phyloP scores from a whole-genome alignment of 1,140 invertebrate genomes.

The Apis cerana region DNA sequence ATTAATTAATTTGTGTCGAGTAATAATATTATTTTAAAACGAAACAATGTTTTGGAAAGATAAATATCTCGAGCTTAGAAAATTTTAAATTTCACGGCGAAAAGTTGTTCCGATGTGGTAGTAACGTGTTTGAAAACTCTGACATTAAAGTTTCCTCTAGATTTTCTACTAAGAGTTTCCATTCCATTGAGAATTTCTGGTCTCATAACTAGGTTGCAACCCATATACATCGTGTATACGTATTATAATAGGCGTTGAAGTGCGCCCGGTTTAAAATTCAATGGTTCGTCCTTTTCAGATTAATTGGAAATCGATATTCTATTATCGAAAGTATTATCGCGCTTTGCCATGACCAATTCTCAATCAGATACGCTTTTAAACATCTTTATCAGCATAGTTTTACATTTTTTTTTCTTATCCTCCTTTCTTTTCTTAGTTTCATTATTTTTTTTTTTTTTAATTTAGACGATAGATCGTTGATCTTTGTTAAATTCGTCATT shows the following conservation, averaged over 20 bases:
- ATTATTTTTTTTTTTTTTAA: neutral
- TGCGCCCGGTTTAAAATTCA: constrained; percentile 42
- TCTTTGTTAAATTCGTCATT: neutral
- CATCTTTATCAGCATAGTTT: neutral
- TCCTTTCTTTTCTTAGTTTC: neutral
- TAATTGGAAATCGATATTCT: constrained; percentile 53
- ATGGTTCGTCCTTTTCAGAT: constrained; percentile 42
- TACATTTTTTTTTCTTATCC: no score
- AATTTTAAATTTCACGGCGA: neutral
- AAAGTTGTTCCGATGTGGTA: neutral
- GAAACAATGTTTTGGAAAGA: no score
- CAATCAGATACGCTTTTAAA: neutral
- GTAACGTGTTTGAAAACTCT: neutral
- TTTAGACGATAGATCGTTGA: neutral
- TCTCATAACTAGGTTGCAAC: constrained; percentile 35
- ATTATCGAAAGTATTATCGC: constrained; percentile 48
- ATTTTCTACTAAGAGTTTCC: neutral
- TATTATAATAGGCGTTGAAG: constrained; percentile 41
- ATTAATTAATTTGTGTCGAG: no score
- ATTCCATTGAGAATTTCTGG: constrained; percentile 5
- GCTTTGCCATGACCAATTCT: constrained; percentile 8
- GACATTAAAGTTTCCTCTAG: constrained; percentile 1
- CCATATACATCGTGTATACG: constrained; percentile 21
- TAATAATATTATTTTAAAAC: neutral
- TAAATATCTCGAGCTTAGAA: neutral